Evolutionary conservation across 2,888 invertebrate species (phyloP).

Genomic region (Sphinx pinastri): DNA sequence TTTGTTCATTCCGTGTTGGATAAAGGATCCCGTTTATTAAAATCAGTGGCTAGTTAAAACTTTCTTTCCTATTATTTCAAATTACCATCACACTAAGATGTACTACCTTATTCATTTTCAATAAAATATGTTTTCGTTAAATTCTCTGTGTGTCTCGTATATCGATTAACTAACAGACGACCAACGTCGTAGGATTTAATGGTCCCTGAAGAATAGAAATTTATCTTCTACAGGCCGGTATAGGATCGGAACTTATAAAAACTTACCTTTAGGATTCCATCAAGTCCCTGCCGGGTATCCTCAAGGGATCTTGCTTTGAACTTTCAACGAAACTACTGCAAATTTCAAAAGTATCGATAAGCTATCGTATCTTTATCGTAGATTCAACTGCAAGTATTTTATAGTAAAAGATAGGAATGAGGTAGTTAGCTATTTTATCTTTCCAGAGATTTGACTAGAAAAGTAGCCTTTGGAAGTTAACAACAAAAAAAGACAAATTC

Average conservation of each 20-base stretch:
- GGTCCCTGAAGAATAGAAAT: conserved; percentile 30
- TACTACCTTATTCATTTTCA: not conserved
- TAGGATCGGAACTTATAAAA: conserved; percentile 4
- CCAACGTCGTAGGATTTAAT: conserved; percentile 3
- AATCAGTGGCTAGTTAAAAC: no score
- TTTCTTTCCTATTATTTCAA: no score
- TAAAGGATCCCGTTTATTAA: no score
- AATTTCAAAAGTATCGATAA: not conserved
- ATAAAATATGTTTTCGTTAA: not conserved
- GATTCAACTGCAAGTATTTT: no score
- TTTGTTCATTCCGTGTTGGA: no score
- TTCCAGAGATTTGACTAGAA: no score
- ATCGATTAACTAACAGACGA: not conserved
- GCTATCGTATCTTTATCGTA: not conserved
- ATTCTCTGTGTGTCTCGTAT: not conserved
- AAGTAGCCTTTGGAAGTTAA: no score
- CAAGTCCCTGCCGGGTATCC: conserved; percentile 7
- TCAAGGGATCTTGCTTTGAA: conserved; percentile 1
- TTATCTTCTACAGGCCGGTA: conserved; percentile 28
- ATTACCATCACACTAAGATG: not conserved
- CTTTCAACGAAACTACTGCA: not conserved
- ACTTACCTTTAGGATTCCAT: conserved; percentile 15
- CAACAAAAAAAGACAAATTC: no score
- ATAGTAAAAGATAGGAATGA: no score
- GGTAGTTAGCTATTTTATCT: no score